A percentile compares a stretch with the other conserved stretches of the same genome.
Conservation (phyloP, 2,888 invertebrate species). For the Tipula helvola region DNA sequence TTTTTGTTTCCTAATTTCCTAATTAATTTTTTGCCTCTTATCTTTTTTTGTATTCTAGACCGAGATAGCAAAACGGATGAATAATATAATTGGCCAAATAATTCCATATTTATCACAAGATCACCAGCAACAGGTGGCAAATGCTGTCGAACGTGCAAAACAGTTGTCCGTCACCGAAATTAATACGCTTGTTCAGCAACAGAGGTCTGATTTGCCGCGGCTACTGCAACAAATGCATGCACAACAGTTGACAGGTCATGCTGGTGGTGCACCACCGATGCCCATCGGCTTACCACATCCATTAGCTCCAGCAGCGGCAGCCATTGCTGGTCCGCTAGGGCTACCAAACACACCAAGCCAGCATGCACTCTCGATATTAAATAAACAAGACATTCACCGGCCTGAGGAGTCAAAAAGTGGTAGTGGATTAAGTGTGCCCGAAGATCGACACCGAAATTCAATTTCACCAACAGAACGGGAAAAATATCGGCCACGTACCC, state of each 20-base stretch:
- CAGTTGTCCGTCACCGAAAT: constrained; percentile 92
- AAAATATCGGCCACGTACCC: constrained; percentile 71
- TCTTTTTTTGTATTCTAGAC: constrained; percentile 51
- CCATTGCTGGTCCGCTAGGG: constrained; percentile 46
- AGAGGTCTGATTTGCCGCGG: constrained; percentile 70
- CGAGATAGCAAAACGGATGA: constrained; percentile 89
- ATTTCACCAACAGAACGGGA: constrained; percentile 68
- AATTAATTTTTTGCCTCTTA: background rate
- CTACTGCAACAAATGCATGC: constrained; percentile 88
- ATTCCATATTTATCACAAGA: constrained; percentile 85
- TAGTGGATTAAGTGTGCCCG: constrained; percentile 39
- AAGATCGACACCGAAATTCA: constrained; percentile 52
- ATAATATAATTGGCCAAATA: constrained; percentile 86
- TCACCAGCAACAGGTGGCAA: constrained; percentile 85
- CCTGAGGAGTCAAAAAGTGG: constrained; percentile 62
- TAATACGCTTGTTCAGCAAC: constrained; percentile 82
- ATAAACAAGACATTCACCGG: constrained; percentile 66
- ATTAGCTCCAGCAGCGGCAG: constrained; percentile 37
- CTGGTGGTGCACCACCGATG: constrained; percentile 59
- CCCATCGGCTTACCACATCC: constrained; percentile 55
- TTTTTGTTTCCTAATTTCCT: background rate
- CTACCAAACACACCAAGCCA: constrained; percentile 55
- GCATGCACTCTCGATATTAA: constrained; percentile 64
- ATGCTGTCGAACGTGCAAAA: constrained; percentile 87
- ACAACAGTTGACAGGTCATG: constrained; percentile 61